Conservation (phyloP, 1,140 invertebrate genomes). For the Sweltsa coloradensis region DNA sequence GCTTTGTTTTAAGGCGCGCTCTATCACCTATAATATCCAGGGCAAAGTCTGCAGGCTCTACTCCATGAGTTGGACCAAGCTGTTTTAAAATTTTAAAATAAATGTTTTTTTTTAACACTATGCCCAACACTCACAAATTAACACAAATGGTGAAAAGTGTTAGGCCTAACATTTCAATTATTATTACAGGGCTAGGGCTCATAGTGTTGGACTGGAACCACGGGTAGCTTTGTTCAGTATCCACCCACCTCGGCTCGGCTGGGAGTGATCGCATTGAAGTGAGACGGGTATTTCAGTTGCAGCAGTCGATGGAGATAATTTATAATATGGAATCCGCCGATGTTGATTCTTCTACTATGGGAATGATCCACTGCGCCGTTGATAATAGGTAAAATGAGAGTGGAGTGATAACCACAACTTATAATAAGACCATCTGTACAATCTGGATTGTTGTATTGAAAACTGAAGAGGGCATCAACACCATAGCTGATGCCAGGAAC, state of each 20-base stretch:
- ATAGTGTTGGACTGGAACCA: too few relatives aligned
- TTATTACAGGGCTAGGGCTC: too few relatives aligned
- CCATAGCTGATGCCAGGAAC: constrained; percentile 77
- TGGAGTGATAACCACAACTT: constrained; percentile 76
- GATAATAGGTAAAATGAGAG: constrained; percentile 72
- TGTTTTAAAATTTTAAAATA: too few relatives aligned
- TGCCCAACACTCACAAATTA: too few relatives aligned
- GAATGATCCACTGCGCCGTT: constrained; percentile 53
- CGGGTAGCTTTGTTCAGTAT: constrained; percentile 9
- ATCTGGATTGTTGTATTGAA: constrained; percentile 31
- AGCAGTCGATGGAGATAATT: constrained; percentile 79
- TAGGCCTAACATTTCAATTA: too few relatives aligned
- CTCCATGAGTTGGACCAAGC: too few relatives aligned
- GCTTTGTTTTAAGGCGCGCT: too few relatives aligned
- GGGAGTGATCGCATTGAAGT: constrained; percentile 73
- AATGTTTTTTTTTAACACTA: too few relatives aligned
- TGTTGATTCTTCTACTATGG: constrained; percentile 68
- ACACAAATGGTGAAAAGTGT: too few relatives aligned
- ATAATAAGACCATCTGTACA: constrained; percentile 54
- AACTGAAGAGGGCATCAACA: constrained; percentile 75
- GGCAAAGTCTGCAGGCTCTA: too few relatives aligned
- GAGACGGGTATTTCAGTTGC: constrained; percentile 87
- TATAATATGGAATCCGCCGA: constrained; percentile 76
- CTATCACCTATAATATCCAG: too few relatives aligned
- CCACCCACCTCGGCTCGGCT: constrained; percentile 62